Conservation (phyloP, 53 echinoderm and acorn worm species). For the Glandiceps talaboti region DNA sequence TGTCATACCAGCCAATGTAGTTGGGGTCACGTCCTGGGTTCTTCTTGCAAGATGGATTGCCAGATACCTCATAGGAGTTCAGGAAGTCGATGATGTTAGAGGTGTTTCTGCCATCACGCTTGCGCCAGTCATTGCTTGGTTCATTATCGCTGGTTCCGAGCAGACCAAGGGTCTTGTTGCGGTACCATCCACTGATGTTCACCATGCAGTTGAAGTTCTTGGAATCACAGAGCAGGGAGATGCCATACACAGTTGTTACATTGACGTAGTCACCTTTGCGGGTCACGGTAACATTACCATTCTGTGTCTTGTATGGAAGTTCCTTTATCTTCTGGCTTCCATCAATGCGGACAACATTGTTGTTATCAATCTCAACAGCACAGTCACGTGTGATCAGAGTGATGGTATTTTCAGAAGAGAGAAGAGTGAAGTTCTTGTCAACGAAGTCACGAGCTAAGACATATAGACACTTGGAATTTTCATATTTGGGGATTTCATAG, state of each 20-base stretch:
- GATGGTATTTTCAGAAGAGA: constrained; percentile 38
- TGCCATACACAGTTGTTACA: constrained; percentile 62
- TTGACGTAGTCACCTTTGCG: constrained; percentile 79
- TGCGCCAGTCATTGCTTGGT: constrained; percentile 47
- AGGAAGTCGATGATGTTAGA: constrained; percentile 37
- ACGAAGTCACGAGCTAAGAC: constrained; percentile 83
- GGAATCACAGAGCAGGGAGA: constrained; percentile 50
- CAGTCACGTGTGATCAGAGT: constrained; percentile 40
- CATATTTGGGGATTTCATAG: constrained; percentile 67
- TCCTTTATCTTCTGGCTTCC: constrained; percentile 31
- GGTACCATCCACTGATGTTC: constrained; percentile 96
- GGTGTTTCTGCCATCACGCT: constrained; percentile 54
- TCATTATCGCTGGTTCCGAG: constrained; percentile 76
- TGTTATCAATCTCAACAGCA: constrained; percentile 28
- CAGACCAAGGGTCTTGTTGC: constrained; percentile 86
- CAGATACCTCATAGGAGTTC: constrained; percentile 65
- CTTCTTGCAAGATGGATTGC: constrained; percentile 31
- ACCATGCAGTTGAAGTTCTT: constrained; percentile 52
- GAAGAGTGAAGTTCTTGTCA: constrained; percentile 85
- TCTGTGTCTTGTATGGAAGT: constrained; percentile 54
- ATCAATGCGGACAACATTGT: constrained; percentile 49
- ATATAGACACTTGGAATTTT: constrained; percentile 44
- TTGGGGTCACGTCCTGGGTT: constrained; percentile 15
- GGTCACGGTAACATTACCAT: constrained; percentile 36
- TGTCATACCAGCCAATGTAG: neutral